phyloP scores from a whole-genome alignment of 2,113 vertebrate species.

The Conger conger region DNA sequence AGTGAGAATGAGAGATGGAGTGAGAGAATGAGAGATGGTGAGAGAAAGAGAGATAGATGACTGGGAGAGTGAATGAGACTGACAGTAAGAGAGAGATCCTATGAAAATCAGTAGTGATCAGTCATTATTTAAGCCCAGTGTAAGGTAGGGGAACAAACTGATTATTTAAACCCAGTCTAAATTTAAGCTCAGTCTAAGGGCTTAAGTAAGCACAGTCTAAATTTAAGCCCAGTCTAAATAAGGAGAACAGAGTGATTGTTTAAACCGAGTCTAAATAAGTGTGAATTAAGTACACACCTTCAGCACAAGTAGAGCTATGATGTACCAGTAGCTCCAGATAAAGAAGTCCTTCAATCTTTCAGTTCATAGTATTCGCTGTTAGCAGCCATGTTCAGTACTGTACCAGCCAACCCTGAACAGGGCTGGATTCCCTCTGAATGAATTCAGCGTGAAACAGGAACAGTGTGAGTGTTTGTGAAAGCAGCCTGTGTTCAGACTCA shows the following conservation, averaged over 20 bases:
- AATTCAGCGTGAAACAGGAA: too few relatives aligned
- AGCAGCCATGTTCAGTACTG: background rate
- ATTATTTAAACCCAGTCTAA: too few relatives aligned
- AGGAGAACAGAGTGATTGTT: too few relatives aligned
- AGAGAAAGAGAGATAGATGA: slow-evolving; percentile 17
- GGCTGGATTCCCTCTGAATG: background rate
- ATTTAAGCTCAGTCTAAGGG: too few relatives aligned
- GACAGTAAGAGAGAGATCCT: slow-evolving; percentile 6
- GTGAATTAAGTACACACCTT: too few relatives aligned
- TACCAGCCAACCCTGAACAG: background rate
- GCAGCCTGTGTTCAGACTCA: slow-evolving; percentile 7
- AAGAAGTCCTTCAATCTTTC: background rate
- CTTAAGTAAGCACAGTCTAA: too few relatives aligned
- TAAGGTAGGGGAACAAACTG: background rate
- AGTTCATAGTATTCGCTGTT: background rate
- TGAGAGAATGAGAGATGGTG: slow-evolving; percentile 7
- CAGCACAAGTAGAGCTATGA: background rate
- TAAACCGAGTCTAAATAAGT: too few relatives aligned
- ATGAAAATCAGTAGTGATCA: background rate
- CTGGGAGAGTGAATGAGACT: too few relatives aligned
- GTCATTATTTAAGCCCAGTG: slow-evolving; percentile 19
- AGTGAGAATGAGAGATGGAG: background rate
- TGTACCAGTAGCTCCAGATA: background rate
- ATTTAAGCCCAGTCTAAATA: too few relatives aligned
- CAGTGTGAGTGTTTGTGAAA: too few relatives aligned